Percentiles rank a stretch among this genome's conserved stretches.
Conservation (phyloP, 2,888 invertebrate species). For the Herminia tarsipennalis region DNA sequence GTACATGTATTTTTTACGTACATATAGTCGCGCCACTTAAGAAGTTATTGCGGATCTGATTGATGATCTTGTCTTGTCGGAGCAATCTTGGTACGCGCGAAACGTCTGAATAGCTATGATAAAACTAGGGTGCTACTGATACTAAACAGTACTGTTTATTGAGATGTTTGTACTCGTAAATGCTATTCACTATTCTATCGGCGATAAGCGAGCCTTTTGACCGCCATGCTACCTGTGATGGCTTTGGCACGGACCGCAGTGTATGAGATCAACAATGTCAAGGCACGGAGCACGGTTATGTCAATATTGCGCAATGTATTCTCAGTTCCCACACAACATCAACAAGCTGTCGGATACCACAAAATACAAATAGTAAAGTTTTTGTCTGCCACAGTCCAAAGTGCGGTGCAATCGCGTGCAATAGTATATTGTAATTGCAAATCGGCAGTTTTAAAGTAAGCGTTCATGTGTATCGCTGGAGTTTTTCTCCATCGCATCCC, state of each 20-base stretch:
- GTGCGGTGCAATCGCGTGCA: constrained; percentile 24
- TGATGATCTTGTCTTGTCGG: constrained; percentile 19
- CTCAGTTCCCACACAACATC: constrained; percentile 11
- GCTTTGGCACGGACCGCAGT: constrained; percentile 59
- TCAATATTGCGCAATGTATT: constrained; percentile 59
- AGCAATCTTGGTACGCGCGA: constrained; percentile 14
- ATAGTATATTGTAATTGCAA: constrained; percentile 31
- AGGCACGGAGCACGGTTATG: constrained; percentile 67
- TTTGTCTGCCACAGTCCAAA: constrained; percentile 25
- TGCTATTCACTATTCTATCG: constrained; percentile 51
- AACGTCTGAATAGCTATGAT: constrained; percentile 34
- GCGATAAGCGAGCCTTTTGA: constrained; percentile 49
- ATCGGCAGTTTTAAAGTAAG: constrained; percentile 30
- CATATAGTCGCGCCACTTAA: constrained; percentile 26
- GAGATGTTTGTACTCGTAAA: constrained; percentile 45
- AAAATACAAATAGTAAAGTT: constrained; percentile 20
- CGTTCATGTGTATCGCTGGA: constrained; percentile 28
- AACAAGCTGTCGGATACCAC: constrained; percentile 28
- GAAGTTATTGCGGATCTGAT: constrained; percentile 32
- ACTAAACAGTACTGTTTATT: constrained; percentile 36
- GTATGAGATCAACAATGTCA: constrained; percentile 78
- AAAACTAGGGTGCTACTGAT: constrained; percentile 19
- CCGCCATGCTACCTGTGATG: constrained; percentile 47
- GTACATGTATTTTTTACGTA: constrained; percentile 16
- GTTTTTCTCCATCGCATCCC: constrained; percentile 34